Percentiles rank a stretch among this genome's conserved stretches.
Evolutionary conservation across 1,140 invertebrate genomes (phyloP).

Genomic region (Drosophila tristis): DNA sequence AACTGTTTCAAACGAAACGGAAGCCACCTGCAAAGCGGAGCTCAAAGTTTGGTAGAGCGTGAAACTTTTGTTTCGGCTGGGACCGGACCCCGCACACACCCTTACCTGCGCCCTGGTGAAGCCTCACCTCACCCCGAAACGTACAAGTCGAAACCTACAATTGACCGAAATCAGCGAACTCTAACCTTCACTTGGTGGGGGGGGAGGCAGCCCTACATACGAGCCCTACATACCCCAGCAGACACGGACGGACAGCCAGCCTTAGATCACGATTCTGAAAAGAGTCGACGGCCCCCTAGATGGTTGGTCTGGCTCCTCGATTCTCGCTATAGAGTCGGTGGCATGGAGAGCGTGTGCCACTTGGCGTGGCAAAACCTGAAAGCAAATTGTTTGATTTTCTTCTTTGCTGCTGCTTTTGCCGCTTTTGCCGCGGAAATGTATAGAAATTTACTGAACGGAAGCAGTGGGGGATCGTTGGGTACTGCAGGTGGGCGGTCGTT

Average conservation of each 20-base stretch:
- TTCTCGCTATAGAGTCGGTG: not conserved
- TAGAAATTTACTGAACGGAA: conserved; percentile 59
- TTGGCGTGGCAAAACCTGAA: conserved; percentile 55
- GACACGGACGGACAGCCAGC: conserved; percentile 30
- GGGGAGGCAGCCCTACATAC: conserved; percentile 7
- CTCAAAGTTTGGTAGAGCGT: conserved; percentile 33
- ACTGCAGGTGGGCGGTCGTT: conserved; percentile 39
- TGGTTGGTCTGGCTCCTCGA: conserved; percentile 9
- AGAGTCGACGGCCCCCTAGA: conserved; percentile 40
- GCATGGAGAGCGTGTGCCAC: conserved; percentile 30
- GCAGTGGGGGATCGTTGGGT: conserved; percentile 44
- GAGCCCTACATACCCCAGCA: conserved; percentile 17
- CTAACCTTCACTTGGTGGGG: conserved; percentile 66
- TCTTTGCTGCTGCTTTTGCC: conserved; percentile 39
- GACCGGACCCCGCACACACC: not conserved
- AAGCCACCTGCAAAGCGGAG: conserved; percentile 39
- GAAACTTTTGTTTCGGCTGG: conserved; percentile 34
- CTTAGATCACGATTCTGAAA: conserved; percentile 57
- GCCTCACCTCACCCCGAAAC: no score
- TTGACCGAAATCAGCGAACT: conserved; percentile 70
- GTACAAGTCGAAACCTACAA: conserved; percentile 23
- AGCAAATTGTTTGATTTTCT: conserved; percentile 70
- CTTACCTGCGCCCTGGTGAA: not conserved
- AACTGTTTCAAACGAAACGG: conserved; percentile 43
- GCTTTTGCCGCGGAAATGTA: conserved; percentile 58